Conservation (phyloP, 2,797 vertebrate species). For the Potorous gilbertii region DNA sequence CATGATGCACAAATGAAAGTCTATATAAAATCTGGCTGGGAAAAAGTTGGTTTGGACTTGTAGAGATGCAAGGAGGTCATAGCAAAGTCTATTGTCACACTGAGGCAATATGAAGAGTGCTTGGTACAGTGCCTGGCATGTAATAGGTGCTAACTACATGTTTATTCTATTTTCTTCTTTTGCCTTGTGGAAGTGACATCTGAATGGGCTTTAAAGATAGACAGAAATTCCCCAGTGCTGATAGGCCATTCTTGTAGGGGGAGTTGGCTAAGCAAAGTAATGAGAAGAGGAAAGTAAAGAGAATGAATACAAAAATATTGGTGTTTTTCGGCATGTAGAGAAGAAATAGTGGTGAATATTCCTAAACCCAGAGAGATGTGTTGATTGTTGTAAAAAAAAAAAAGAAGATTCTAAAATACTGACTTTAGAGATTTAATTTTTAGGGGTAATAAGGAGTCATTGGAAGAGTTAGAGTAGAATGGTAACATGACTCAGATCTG, state of each 20-base stretch:
- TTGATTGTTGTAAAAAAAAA: neutral
- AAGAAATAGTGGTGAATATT: neutral
- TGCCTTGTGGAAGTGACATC: neutral
- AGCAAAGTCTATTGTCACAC: neutral
- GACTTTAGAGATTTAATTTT: neutral
- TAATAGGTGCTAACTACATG: neutral
- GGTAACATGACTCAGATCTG: neutral
- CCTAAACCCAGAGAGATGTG: neutral
- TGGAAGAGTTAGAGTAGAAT: neutral
- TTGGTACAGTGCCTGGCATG: neutral
- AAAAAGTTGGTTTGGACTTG: neutral
- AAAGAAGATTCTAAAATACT: neutral
- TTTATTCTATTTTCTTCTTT: neutral
- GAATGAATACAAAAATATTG: neutral
- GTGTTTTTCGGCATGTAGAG: too few species aligned
- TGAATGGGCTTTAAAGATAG: neutral
- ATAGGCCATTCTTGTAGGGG: neutral
- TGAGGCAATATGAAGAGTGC: neutral
- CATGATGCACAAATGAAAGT: neutral
- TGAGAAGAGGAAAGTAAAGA: neutral
- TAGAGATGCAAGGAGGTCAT: neutral
- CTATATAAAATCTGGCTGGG: neutral
- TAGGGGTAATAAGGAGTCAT: neutral
- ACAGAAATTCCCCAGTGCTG: neutral
- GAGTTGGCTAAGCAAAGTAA: neutral